Base-by-base conservation (phyloP, 2,113 vertebrate species). In the Stegastes partitus region DNA sequence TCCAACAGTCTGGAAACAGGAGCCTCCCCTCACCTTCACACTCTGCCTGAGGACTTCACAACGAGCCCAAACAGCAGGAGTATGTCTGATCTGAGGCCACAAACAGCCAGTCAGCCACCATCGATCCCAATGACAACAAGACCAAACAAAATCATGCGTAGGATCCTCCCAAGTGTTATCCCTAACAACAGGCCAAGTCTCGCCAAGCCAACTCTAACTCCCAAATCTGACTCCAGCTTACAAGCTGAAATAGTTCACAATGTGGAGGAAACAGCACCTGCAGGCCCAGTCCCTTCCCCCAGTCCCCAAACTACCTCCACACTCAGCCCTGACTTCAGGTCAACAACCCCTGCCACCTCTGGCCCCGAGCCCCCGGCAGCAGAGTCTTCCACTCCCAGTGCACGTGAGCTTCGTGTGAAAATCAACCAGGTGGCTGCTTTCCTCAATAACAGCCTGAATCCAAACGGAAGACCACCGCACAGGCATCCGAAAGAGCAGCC, bases 371-470 rank as follows among this genome's bases (percentile, higher is more conserved):
- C 31, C 54, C 15, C 23, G 2, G 55, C 50, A 5, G 68, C 47
- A 1, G 74, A 85, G 47, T 21, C 26, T 9, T 82, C 92, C 12
- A 90, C 89, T 63, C 76, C 88, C 61, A 89, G 85, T 45, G 61
- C 90, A 42, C 87, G 82, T 3, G 91, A 92, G 79, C 79, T 94
- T 66, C 84, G 91, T 25, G 93, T 92, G 5, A 94, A 92, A 79
- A 93, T 91, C 71, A 91, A 91, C 81, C 90, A 91, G 77, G 92
- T 93, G 87, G 71, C 80, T 15, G 92, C 90, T 47, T 91, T 91
- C 68, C 45, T 88, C 50, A 82, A 86, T 53, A 81, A 77, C 47
- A 93, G 68, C 59, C 74, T 58, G 56, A 76, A 3, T 55, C 54
- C 76, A 25, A 83, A 59, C 37, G 54, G 75, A 74, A 69, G 59